Conservation (phyloP, 2,888 invertebrate genomes). For the Hydrotaea cyrtoneurina region DNA sequence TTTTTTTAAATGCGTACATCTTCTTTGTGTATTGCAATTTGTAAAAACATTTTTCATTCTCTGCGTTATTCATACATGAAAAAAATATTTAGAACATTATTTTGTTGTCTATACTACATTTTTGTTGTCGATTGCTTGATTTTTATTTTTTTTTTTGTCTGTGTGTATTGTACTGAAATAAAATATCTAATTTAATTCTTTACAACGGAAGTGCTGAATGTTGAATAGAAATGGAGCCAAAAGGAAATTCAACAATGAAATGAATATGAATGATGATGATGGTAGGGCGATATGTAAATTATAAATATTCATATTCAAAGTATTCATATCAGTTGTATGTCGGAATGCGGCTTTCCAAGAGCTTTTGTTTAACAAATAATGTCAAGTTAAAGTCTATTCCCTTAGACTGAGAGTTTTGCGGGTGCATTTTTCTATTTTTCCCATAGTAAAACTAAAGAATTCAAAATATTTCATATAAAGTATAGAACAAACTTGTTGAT, state of each 20-base stretch:
- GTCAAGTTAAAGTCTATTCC: no score
- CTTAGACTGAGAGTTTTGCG: no score
- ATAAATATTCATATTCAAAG: not conserved
- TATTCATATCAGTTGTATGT: not conserved
- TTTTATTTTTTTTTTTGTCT: no score
- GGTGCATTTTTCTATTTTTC: no score
- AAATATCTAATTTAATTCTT: conserved; percentile 34
- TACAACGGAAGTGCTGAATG: conserved; percentile 3
- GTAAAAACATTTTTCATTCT: conserved; percentile 7
- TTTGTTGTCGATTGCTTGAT: not conserved
- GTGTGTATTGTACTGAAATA: no score
- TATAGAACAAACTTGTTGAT: no score
- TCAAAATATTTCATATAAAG: no score
- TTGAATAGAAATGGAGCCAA: not conserved
- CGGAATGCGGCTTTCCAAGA: not conserved
- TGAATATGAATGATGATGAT: not conserved
- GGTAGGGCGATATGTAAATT: not conserved
- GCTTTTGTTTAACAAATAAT: no score
- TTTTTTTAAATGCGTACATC: conserved; percentile 26
- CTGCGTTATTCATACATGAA: conserved; percentile 2
- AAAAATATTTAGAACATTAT: not conserved
- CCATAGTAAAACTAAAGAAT: no score
- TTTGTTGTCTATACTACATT: no score
- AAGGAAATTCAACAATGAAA: not conserved
- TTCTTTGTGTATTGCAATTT: conserved; percentile 13